Evolutionary conservation across 2,888 invertebrate species (phyloP).

Genomic region (Melieria crassipennis): DNA sequence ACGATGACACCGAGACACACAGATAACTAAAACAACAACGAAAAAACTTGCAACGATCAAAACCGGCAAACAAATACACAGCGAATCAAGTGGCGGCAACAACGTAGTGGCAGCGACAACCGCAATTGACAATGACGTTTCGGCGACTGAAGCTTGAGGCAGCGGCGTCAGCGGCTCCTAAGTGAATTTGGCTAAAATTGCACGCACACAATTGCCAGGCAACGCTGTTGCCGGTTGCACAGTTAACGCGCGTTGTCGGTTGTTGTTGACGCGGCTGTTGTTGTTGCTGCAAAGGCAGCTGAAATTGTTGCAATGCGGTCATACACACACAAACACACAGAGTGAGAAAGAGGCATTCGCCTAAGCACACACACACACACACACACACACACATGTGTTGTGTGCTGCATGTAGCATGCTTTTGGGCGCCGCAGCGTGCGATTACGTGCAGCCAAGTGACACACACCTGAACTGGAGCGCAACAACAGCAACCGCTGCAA

Average conservation of each 20-base stretch:
- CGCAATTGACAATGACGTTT: conserved; percentile 30
- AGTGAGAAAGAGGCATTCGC: background rate
- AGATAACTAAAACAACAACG: background rate
- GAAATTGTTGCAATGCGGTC: conserved; percentile 9
- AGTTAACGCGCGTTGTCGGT: background rate
- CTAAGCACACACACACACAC: background rate
- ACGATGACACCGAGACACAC: no score
- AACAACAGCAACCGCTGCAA: conserved; percentile 4
- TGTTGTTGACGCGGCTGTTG: background rate
- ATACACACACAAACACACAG: background rate
- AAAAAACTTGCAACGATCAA: background rate
- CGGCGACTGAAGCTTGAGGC: conserved; percentile 19
- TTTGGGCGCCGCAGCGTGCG: background rate
- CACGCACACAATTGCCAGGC: background rate
- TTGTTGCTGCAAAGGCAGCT: conserved; percentile 10
- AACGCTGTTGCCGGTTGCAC: background rate
- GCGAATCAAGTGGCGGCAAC: conserved; percentile 1
- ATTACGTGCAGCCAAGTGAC: conserved; percentile 9
- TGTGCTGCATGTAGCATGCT: background rate
- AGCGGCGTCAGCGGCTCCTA: background rate
- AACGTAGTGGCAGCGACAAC: conserved; percentile 1
- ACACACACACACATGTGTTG: background rate
- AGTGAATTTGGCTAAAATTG: no score
- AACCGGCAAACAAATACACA: conserved; percentile 2
- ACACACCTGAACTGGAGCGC: conserved; percentile 29